Evolutionary conservation across 2,797 vertebrate species (phyloP).

Genomic region (Luscinia luscinia): DNA sequence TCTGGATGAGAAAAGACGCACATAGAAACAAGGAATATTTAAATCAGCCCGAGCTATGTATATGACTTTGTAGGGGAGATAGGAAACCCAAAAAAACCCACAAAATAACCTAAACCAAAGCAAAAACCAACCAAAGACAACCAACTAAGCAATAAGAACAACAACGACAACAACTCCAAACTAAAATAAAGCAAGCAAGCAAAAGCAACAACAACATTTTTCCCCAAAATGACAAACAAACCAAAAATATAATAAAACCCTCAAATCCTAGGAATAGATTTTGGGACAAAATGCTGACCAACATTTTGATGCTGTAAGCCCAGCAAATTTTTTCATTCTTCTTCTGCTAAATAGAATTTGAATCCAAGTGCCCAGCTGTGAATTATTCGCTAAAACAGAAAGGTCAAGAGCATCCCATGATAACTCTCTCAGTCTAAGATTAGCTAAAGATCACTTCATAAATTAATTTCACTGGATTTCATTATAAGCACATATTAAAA

Average conservation of each 20-base stretch:
- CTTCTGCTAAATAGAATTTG: background rate
- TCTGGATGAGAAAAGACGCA: background rate
- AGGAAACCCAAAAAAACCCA: background rate
- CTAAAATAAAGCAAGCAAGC: background rate
- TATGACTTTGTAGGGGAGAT: background rate
- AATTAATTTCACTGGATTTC: background rate
- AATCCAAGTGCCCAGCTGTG: background rate
- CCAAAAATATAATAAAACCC: background rate
- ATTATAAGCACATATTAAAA: background rate
- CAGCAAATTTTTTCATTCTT: background rate
- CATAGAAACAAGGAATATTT: background rate
- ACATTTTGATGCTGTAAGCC: background rate
- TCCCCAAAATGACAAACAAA: rapidly evolving
- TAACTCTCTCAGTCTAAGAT: background rate
- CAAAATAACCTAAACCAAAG: background rate
- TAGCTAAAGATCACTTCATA: background rate
- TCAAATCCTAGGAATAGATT: background rate
- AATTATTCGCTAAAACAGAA: background rate
- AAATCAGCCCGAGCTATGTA: background rate
- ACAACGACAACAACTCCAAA: background rate
- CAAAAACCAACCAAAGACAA: background rate
- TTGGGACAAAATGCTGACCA: background rate
- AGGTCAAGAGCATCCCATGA: background rate
- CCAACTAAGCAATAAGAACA: background rate
- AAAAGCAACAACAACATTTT: rapidly evolving